A percentile compares a stretch with the other conserved stretches of the same genome.
Evolutionary conservation across 2,113 vertebrate genomes (phyloP).

Genomic region (Podarcis muralis): DNA sequence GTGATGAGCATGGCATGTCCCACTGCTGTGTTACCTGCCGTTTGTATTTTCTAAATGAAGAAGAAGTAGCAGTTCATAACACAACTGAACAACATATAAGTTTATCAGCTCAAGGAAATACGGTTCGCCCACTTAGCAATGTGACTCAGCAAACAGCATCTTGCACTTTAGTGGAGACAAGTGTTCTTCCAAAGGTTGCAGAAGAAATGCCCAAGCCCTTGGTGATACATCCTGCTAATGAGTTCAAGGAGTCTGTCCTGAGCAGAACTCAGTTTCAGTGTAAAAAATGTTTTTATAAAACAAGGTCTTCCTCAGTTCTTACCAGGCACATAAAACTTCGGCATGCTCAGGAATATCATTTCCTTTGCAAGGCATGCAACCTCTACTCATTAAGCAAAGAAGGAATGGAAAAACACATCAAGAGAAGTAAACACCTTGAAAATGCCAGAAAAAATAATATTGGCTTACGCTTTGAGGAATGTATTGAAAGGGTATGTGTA

Average conservation of each 20-base stretch:
- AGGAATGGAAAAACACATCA: conserved; percentile 91
- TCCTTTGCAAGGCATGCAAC: conserved; percentile 89
- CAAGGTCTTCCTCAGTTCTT: conserved; percentile 83
- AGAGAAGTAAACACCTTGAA: conserved; percentile 86
- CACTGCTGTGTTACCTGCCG: conserved; percentile 68
- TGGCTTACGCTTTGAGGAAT: conserved; percentile 82
- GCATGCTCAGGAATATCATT: conserved; percentile 85
- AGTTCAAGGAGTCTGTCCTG: conserved; percentile 72
- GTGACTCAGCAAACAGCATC: conserved; percentile 46
- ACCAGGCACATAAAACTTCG: conserved; percentile 86
- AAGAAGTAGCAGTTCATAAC: conserved; percentile 71
- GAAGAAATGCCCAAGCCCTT: conserved; percentile 53
- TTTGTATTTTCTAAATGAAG: conserved; percentile 67
- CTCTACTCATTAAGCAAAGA: conserved; percentile 87
- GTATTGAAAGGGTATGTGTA: conserved; percentile 86
- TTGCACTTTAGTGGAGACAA: conserved; percentile 38
- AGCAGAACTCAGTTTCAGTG: conserved; percentile 87
- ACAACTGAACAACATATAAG: conserved; percentile 58
- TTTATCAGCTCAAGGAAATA: conserved; percentile 48
- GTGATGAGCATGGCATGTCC: conserved; percentile 65
- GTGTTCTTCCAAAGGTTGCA: conserved; percentile 16
- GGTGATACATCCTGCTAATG: conserved; percentile 61
- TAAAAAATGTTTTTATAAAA: conserved; percentile 88
- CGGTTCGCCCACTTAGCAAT: conserved; percentile 24
- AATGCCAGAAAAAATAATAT: conserved; percentile 81